phyloP scores from a whole-genome alignment of 2,797 vertebrate genomes.

The Fistularia tabacaria region DNA sequence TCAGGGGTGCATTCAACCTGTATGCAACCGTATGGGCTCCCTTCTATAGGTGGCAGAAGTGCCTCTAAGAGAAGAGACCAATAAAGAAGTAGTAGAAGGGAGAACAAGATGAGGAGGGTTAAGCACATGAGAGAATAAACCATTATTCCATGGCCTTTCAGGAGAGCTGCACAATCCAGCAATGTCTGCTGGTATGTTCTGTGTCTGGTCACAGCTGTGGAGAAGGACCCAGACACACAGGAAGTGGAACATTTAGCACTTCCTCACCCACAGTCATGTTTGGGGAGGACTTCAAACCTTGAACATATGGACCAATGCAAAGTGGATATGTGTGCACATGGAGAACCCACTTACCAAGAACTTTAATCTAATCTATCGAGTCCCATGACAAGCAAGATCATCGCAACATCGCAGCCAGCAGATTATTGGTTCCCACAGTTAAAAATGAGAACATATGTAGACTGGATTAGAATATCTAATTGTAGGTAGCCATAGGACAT shows the following conservation, averaged over 20 bases:
- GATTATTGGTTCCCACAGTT: conserved; percentile 55
- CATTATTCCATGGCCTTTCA: conserved; percentile 41
- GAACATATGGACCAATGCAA: conserved; percentile 35
- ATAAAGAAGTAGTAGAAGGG: conserved; percentile 31
- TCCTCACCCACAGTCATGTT: conserved; percentile 45
- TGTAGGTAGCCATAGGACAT: conserved; percentile 33
- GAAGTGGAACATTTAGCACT: conserved; percentile 63
- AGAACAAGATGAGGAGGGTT: conserved; percentile 26
- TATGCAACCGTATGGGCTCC: conserved; percentile 38
- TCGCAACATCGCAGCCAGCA: conserved; percentile 34
- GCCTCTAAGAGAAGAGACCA: conserved; percentile 33
- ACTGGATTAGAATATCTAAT: conserved; percentile 44
- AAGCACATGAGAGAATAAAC: conserved; percentile 33
- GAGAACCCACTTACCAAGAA: background rate
- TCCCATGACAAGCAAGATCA: conserved; percentile 11
- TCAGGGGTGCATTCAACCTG: conserved; percentile 78
- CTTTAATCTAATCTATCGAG: conserved; percentile 14
- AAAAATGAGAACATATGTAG: conserved; percentile 42
- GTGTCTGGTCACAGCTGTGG: conserved; percentile 53
- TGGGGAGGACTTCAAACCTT: conserved; percentile 14
- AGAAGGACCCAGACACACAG: conserved; percentile 48
- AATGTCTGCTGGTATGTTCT: conserved; percentile 43
- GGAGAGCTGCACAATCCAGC: conserved; percentile 22
- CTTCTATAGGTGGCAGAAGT: conserved; percentile 54
- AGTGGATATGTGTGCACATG: conserved; percentile 13